A percentile compares a stretch with the other conserved stretches of the same genome.
Evolutionary conservation across 1,140 invertebrate species (phyloP).

Genomic region (Orius insidiosus): DNA sequence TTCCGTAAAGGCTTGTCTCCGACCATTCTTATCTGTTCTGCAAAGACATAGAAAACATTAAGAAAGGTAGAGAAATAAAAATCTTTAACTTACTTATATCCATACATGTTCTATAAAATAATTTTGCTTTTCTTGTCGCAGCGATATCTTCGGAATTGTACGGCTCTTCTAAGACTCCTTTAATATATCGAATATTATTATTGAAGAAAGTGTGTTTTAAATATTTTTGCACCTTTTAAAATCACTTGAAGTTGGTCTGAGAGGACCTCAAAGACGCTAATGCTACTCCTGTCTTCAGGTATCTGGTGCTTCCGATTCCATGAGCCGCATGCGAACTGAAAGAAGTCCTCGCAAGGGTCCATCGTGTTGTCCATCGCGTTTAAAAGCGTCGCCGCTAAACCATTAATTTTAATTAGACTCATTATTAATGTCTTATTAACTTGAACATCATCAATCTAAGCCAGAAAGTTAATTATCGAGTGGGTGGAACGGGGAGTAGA

Average conservation of each 20-base stretch:
- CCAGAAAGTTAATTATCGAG: background rate
- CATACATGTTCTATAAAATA: conserved; percentile 72
- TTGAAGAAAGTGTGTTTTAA: no score
- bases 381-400: conserved; percentile 60
- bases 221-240: conserved; percentile 37
- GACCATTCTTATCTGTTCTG: conserved; percentile 51
- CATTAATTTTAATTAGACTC: background rate
- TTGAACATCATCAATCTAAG: background rate
- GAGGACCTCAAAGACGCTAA: conserved; percentile 76
- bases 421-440: background rate
- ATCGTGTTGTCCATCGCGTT: conserved; percentile 64
- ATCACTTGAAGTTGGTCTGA: conserved; percentile 73
- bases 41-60: conserved; percentile 19
- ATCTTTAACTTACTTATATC: conserved; percentile 73
- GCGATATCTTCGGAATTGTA: conserved; percentile 42
- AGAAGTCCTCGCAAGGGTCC: conserved; percentile 76
- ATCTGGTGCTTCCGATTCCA: conserved; percentile 82
- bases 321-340: conserved; percentile 73
- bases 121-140: conserved; percentile 64
- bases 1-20: conserved; percentile 44
- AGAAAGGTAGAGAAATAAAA: no score
- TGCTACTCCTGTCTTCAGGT: conserved; percentile 71
- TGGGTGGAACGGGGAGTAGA: no score
- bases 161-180: conserved; percentile 51
- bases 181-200: background rate